Evolutionary conservation across 53 echinoderm and acorn worm species (phyloP), one percentile per base, ranked within the genome.

Genomic region (Holothuria leucospilota): DNA sequence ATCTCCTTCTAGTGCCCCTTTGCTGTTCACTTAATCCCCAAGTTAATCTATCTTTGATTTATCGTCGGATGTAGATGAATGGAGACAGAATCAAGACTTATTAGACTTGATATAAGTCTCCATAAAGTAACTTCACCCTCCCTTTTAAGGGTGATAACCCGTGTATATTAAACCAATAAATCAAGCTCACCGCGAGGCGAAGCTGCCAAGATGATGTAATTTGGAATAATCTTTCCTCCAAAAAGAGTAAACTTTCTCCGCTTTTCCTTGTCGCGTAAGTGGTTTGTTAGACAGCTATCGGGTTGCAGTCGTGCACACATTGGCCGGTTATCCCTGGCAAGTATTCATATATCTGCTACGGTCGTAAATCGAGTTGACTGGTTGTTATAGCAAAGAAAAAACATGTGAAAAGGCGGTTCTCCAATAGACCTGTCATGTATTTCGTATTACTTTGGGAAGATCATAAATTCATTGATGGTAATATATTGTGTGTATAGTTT

Each of bases 71-170:
- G 74, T 74, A 51, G 74, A 51, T 52, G 74, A 52, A 74, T 74
- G 25, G 74, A 21, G 49, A 25, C 24, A 9, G 39, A 25, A 74
- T 74, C 74, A 51, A 74, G 74, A 74, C 49, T 74, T 49, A 74
- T 74, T 74, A 74, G 26, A 49, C 21, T 74, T 74, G 74, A 23
- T 74, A 49, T 74, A 74, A 74, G 74, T 74, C 74, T 40, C 52
- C 74, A 74, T 74, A 74, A 74, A 74, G 74, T 74, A 51, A 52
- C 74, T 46, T 74, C 74, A 74, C 74, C 74, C 34, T 74, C 49
- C 74, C 74, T 74, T 74, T 74, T 74, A 74, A 74, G 74, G 74
- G 74, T 74, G 74, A 74, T 74, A 74, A 74, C 74, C 74, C 49
- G 49, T 74, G 51, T 74, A 74, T 74, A 74, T 74, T 74, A 74